Evolutionary conservation across 2,797 vertebrate genomes (phyloP).

Genomic region (Pangasius mekongensis): DNA sequence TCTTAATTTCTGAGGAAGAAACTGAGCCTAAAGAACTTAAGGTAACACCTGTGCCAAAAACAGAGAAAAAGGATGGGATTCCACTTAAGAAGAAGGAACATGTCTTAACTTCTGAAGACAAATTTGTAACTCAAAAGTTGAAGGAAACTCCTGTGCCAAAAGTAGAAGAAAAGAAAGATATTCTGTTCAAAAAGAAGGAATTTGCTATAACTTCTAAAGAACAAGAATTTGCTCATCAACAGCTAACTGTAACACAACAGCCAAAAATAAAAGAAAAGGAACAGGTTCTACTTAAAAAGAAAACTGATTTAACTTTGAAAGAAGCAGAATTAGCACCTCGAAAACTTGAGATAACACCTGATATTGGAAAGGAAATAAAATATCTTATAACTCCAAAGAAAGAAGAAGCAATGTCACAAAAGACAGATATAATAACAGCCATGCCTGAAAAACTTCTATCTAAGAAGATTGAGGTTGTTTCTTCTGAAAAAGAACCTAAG

Average conservation of each 20-base stretch:
- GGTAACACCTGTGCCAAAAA: neutral
- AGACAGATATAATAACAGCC: neutral
- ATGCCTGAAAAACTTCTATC: neutral
- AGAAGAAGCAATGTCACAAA: neutral
- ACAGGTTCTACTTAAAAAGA: neutral
- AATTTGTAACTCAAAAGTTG: slow-evolving; percentile 49
- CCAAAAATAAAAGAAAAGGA: neutral
- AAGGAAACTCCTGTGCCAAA: slow-evolving; percentile 24
- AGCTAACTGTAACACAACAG: neutral
- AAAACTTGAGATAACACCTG: neutral
- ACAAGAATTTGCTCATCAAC: neutral
- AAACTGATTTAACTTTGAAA: neutral
- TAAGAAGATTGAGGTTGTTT: neutral
- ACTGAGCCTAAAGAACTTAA: slow-evolving; percentile 7
- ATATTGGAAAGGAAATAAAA: neutral
- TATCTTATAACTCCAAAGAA: neutral
- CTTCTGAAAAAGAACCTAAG: slow-evolving; percentile 4
- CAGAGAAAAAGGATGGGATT: neutral
- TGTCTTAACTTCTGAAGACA: slow-evolving; percentile 34
- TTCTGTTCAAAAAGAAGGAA: slow-evolving; percentile 65
- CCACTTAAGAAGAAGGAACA: slow-evolving; percentile 30
- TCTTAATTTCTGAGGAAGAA: neutral
- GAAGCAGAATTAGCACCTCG: neutral
- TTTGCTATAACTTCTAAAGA: slow-evolving; percentile 17
- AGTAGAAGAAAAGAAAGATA: slow-evolving; percentile 42